Base-by-base conservation (phyloP, 2,113 vertebrate species). In the Rhinogobius similis region DNA sequence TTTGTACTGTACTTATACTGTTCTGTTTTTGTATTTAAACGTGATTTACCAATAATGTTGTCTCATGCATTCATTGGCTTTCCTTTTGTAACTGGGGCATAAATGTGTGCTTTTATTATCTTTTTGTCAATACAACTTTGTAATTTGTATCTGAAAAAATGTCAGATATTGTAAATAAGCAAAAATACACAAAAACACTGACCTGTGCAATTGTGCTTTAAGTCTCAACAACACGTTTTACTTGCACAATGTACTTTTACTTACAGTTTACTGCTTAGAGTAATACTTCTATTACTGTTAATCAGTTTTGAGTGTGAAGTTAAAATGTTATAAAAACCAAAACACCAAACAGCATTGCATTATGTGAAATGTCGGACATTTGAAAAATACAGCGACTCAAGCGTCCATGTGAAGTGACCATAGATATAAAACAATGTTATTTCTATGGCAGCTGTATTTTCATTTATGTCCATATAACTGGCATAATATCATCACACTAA, bases 201-300 rank as follows among this genome's bases (percentile, higher is more conserved):
- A 76, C 16, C 68, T 70, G 68, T 79, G 73, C 73, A 84, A 38
- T 73, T 85, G 87, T 88, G 85, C 80, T 80, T 50, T 89, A 70
- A 73, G 70, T 85, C 77, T 69, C 68, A 79, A 70, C 73, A 76
- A 88, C 84, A 85, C 66, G 61, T 76, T 70, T 68, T 79, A 86
- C 72, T 79, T 80, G 76, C 67, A 87, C 77, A 76, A 79, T 72
- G 74, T 78, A 85, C 77, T 77, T 81, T 70, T 53, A 86, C 80
- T 78, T 75, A 82, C 62, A 71, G 36, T 62, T 84, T 65, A 87
- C 72, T 64, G 63, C 50, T 80, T 36, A 76, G 72, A 82, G 82
- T 73, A 86, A 82, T 70, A 74, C 59, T 56, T 73, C 36, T 36
- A 68, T 87, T 75, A 84, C 78, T 77, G 70, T 13, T 36, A 18